These are phyloP conservation scores for Himalopsyche phryganea DNA, from an alignment of 1,140 invertebrate species.

Conservation along the genomic window DNA sequence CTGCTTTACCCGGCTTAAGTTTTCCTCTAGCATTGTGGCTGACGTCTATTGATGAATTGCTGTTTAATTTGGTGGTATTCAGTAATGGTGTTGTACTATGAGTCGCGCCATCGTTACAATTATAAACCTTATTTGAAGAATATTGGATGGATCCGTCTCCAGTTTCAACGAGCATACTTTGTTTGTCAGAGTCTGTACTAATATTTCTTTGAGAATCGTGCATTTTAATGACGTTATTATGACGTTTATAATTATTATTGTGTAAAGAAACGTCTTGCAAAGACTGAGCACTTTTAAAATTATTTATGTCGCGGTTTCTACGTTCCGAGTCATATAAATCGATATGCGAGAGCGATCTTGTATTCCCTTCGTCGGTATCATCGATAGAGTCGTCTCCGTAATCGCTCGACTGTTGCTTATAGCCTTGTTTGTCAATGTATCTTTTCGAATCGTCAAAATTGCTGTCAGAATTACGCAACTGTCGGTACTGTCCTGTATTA, in stretches of 20 bases:
- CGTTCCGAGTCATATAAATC: conserved; percentile 12
- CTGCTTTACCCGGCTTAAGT: background rate
- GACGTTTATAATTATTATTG: too few species aligned
- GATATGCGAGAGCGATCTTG: conserved; percentile 23
- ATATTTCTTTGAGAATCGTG: background rate
- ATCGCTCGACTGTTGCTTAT: too few species aligned
- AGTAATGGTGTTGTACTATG: too few species aligned
- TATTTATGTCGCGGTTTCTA: background rate
- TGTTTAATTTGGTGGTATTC: background rate
- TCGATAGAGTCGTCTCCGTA: too few species aligned
- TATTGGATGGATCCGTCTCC: background rate
- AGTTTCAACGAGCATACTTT: conserved; percentile 9
- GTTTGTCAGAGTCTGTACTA: background rate
- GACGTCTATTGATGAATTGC: background rate
- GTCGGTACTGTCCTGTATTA: too few species aligned
- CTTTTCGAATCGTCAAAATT: too few species aligned
- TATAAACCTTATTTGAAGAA: background rate
- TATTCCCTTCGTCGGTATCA: too few species aligned
- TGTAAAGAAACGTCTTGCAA: conserved; percentile 40
- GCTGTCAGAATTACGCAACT: too few species aligned
- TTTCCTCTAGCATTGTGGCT: background rate
- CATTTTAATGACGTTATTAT: background rate
- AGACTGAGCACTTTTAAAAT: conserved; percentile 43
- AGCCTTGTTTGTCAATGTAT: too few species aligned
- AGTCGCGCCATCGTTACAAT: background rate